A percentile compares a stretch with the other conserved stretches of the same genome.
phyloP scores from a whole-genome alignment of 2,888 invertebrate species.

The Leptopilina drosophilae region DNA sequence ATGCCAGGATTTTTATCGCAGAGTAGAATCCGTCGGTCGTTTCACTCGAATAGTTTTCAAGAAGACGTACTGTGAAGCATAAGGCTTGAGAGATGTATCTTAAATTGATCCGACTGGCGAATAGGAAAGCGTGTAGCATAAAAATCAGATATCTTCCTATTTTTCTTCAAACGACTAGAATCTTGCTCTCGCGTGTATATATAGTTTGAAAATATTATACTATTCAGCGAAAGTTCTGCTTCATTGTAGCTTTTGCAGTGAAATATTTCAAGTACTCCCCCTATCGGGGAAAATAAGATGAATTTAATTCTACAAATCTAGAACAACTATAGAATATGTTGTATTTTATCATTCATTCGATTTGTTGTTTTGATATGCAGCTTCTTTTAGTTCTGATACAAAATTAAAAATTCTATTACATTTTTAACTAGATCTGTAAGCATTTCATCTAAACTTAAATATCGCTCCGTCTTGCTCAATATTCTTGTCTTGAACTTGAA shows the following conservation, averaged over 20 bases:
- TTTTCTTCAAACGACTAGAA: constrained; percentile 18
- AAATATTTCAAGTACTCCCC: not conserved
- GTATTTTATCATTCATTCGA: no score
- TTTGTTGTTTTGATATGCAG: no score
- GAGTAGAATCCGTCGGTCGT: constrained; percentile 41
- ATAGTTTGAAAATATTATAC: constrained; percentile 20
- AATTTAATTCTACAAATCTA: not conserved
- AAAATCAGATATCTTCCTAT: constrained; percentile 34
- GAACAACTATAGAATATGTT: no score
- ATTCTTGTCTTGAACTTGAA: constrained; percentile 42
- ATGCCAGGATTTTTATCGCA: constrained; percentile 42
- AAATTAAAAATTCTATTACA: not conserved
- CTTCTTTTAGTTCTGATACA: no score
- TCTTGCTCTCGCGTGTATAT: not conserved
- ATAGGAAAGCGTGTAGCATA: constrained; percentile 25
- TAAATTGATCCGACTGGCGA: constrained; percentile 32
- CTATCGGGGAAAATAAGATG: not conserved
- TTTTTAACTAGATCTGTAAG: not conserved
- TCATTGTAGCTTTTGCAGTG: constrained; percentile 8
- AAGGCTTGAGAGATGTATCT: constrained; percentile 17
- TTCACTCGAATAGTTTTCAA: constrained; percentile 40
- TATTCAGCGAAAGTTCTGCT: constrained; percentile 28
- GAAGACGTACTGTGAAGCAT: constrained; percentile 31
- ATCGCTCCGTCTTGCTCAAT: constrained; percentile 9
- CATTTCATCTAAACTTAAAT: not conserved